These are phyloP conservation scores for Sminthopsis crassicaudata DNA, from an alignment of 2,113 vertebrate genomes.

Conservation along the genomic window DNA sequence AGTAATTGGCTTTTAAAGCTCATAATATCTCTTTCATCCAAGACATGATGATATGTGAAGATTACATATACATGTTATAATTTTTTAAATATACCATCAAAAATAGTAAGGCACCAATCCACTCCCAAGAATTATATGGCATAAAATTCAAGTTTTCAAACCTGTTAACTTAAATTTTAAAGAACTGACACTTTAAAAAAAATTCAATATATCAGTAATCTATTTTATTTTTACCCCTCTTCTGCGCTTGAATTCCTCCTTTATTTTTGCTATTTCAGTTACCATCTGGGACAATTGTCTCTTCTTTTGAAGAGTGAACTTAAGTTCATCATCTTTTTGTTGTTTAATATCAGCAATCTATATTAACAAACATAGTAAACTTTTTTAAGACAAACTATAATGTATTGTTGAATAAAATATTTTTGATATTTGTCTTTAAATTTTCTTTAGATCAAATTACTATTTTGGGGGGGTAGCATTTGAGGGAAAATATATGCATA, in stretches of 20 bases:
- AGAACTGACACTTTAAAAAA: background rate
- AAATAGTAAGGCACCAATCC: background rate
- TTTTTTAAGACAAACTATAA: background rate
- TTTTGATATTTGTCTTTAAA: background rate
- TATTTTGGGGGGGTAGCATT: background rate
- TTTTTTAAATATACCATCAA: background rate
- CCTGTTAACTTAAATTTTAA: background rate
- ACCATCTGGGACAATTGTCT: conserved; percentile 60
- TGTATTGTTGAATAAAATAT: background rate
- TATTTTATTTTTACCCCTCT: conserved; percentile 65
- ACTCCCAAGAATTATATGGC: conserved; percentile 5
- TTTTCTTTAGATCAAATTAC: background rate
- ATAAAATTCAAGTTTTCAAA: conserved; percentile 15
- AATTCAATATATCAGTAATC: background rate
- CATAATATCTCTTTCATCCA: background rate
- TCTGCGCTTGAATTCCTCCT: conserved; percentile 59
- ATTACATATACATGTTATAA: background rate
- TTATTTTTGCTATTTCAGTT: conserved; percentile 42
- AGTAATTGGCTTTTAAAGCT: background rate
- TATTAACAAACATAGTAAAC: conserved; percentile 66
- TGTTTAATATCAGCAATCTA: conserved; percentile 59
- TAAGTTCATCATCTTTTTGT: background rate
- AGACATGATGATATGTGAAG: background rate
- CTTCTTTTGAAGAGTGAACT: conserved; percentile 56
- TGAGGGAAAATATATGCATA: background rate